Base-by-base conservation (phyloP, 2,797 vertebrate species). In the Hafferia zeledoni region DNA sequence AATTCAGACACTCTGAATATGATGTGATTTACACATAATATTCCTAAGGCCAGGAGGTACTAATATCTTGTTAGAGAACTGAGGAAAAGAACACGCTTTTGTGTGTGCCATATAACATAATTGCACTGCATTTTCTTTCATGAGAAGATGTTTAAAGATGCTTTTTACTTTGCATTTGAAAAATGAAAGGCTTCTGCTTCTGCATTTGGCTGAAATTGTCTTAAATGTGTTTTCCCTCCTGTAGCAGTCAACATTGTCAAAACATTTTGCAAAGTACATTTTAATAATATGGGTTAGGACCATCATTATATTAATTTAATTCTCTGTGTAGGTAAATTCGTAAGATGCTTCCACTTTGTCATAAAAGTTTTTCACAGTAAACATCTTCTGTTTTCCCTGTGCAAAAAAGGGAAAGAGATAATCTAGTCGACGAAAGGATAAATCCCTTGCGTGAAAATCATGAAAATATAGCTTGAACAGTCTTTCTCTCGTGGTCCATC, bases 171-270 rank as follows among this genome's bases (percentile, higher is more conserved):
- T 59, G 43, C 91, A 41, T 94, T 72, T 83, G 92, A 88, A 92
- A 95, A 93, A 95, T 80, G 78, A 92, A 92, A 97, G 78, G 72
- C 89, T 86, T 83, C 78, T 85, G 77, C 81, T 80, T 92, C 92
- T 95, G 76, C 93, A 70, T 97, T 97, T 97, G 96, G 96, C 86
- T 94, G 91, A 95, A 95, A 88, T 90, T 94, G 86, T 96, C 89
- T 94, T 87, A 86, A 96, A 94, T 93, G 85, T 93, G 87, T 93
- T 83, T 94, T 97, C 82, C 49, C 59, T 95, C 46, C 85, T 89
- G 86, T 83, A 83, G 90, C 75, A 82, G 74, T 96, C 95, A 94
- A 72, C 93, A 87, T 53, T 96, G 94, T 96, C 91, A 91, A 96
- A 95, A 94, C 91, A 91, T 90, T 96, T 95, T 77, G 64, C 83